Base-by-base conservation (phyloP, 2,888 invertebrate species). In the Chrysolina haemoptera region DNA sequence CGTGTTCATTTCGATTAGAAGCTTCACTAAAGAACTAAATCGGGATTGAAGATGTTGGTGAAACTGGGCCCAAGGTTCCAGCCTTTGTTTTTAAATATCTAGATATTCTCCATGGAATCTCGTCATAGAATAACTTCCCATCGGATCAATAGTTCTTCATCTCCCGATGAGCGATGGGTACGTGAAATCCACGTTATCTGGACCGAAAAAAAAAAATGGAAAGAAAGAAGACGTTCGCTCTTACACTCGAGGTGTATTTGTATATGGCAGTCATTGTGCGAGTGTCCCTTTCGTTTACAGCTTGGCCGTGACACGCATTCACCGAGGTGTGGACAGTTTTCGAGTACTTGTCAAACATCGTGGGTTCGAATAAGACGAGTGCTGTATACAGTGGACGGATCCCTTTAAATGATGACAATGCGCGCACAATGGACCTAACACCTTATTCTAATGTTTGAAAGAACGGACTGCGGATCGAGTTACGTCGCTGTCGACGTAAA, bases 311-410 rank as follows among this genome's bases (percentile, higher is more conserved):
- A 86, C 86, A 85, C 81, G 84, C 84, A 86, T 87, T 87, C 85
- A 86, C 55, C 79, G 81, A 86, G 86, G 86, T 86, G 86, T 85
- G 86, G 87, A 86, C 85, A 82, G 81, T 82, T 82, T 83, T 82
- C 83, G 83, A 87, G 85, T 83, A 84, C 84, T 85, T 85, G 87
- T 87, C 87, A 87, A 87, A 87, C 86, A 87, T 83, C 82, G 82
- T 84, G 86, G 86, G 86, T 79, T 82, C 83, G 81, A 73, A 77
- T 71, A 73, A 75, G 75, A 75, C 73, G 71, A 68, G 73, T 65
- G 71, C 73, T 63, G 72, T 76, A 72, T 71, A 74, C 63, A 70
- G 59, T 74, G 74, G 74, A 74, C 74, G 68, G 66, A 72, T 71
- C 59, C 59, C 35, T 59, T 59, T 59, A 35, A 10, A 27, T 12